These are phyloP conservation scores for Pogonomyrmex barbatus DNA, from an alignment of 1,140 invertebrate genomes.

Conservation along the genomic window DNA sequence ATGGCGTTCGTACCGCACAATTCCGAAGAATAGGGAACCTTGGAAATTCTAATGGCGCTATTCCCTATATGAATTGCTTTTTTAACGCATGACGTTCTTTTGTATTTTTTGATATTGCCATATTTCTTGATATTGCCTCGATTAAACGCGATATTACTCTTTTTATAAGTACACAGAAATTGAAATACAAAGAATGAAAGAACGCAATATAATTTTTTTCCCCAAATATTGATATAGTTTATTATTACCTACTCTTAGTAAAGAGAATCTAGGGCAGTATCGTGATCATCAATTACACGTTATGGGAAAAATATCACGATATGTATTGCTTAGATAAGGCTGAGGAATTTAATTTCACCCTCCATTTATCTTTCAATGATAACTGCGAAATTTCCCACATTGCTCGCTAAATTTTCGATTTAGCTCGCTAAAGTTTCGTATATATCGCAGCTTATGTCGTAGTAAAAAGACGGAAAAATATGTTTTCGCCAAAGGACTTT, in stretches of 20 bases:
- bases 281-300: conserved; percentile 34
- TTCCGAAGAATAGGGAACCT: conserved; percentile 50
- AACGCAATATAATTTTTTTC: not conserved
- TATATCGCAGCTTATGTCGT: not conserved
- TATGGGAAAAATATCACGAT: conserved; percentile 1
- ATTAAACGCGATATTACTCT: not conserved
- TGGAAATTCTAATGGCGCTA: conserved; percentile 9
- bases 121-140: not conserved
- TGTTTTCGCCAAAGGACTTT: conserved; percentile 67
- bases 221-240: not conserved
- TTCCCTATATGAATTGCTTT: conserved; percentile 3
- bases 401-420: not conserved
- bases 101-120: conserved; percentile 33
- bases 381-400: conserved; percentile 37
- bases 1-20: conserved; percentile 61
- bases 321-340: conserved; percentile 5
- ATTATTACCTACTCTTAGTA: not conserved
- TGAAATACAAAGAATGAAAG: too few species aligned
- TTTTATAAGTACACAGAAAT: not conserved
- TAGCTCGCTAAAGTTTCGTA: conserved; percentile 28
- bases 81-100: conserved; percentile 32
- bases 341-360: conserved; percentile 50
- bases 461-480: conserved; percentile 65
- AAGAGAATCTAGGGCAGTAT: not conserved
- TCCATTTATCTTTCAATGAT: conserved; percentile 43